Evolutionary conservation across 2,113 vertebrate species (phyloP).

Genomic region (Boulengeromyrus knoepffleri): DNA sequence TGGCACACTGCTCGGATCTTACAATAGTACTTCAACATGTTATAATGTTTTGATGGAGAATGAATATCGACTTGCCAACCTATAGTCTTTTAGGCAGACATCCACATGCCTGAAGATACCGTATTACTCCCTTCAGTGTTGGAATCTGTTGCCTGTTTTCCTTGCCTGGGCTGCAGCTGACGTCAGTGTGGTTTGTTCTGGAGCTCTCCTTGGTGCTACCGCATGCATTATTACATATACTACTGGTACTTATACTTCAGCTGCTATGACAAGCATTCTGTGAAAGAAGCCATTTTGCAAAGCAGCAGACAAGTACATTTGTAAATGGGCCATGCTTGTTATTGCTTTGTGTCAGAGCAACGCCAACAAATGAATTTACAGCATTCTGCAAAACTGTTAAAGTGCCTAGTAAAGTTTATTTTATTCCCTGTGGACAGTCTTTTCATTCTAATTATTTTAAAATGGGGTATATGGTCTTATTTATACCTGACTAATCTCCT

Average conservation of each 20-base stretch:
- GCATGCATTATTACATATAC: slow-evolving; percentile 19
- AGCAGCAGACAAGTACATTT: not conserved
- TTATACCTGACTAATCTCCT: not conserved
- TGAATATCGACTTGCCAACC: not conserved
- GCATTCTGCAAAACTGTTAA: not conserved
- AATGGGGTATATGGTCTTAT: not conserved
- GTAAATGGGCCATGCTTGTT: not conserved
- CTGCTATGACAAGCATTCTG: slow-evolving; percentile 28
- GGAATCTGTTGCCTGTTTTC: not conserved
- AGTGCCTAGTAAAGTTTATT: not conserved
- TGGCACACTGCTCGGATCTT: not conserved
- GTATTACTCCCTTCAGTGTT: not conserved
- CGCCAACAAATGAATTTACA: not conserved
- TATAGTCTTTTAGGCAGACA: not conserved
- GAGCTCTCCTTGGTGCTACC: slow-evolving; percentile 71
- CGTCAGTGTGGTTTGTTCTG: not conserved
- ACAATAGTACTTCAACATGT: not conserved
- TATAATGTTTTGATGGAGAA: not conserved
- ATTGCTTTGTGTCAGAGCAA: not conserved
- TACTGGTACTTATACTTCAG: slow-evolving; percentile 17
- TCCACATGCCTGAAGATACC: not conserved
- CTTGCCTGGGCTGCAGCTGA: not conserved
- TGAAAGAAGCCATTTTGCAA: slow-evolving; percentile 30
- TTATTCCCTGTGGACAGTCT: not conserved
- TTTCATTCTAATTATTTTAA: not conserved